Evolutionary conservation across 2,888 invertebrate genomes (phyloP).

Genomic region (Melanophora roralis): DNA sequence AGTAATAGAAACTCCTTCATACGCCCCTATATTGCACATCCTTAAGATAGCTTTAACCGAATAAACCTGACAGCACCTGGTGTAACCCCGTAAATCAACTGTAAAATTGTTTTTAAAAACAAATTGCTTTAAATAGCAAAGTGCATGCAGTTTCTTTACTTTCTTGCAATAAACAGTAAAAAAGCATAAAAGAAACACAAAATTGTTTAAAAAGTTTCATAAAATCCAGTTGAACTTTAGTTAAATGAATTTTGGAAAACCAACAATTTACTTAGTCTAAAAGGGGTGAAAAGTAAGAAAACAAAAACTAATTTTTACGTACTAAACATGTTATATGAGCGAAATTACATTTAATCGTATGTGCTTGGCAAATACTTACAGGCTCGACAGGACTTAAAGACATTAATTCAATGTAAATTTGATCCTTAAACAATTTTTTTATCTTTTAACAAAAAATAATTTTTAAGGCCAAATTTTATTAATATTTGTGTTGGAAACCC

Average conservation of each 20-base stretch:
- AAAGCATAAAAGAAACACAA: too few relatives aligned
- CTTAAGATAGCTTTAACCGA: slow-evolving; percentile 20
- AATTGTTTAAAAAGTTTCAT: neutral
- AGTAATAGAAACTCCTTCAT: slow-evolving; percentile 1
- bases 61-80: slow-evolving; percentile 25
- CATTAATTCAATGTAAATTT: neutral
- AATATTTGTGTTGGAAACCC: too few relatives aligned
- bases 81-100: slow-evolving; percentile 49
- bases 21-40: neutral
- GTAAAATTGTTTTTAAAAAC: slow-evolving; percentile 53
- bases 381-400: neutral
- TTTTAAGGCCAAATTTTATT: too few relatives aligned
- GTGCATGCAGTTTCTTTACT: neutral
- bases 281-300: neutral
- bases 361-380: neutral
- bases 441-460: too few relatives aligned
- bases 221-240: neutral
- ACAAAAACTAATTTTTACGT: slow-evolving; percentile 30
- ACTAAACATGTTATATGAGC: neutral
- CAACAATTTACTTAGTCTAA: slow-evolving; percentile 26
- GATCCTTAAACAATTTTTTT: too few relatives aligned
- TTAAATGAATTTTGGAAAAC: slow-evolving; percentile 48
- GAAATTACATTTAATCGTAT: slow-evolving; percentile 19
- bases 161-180: neutral
- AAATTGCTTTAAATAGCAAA: slow-evolving; percentile 24